phyloP scores from a whole-genome alignment of 2,113 vertebrate genomes.

The Ochotona curzoniae region DNA sequence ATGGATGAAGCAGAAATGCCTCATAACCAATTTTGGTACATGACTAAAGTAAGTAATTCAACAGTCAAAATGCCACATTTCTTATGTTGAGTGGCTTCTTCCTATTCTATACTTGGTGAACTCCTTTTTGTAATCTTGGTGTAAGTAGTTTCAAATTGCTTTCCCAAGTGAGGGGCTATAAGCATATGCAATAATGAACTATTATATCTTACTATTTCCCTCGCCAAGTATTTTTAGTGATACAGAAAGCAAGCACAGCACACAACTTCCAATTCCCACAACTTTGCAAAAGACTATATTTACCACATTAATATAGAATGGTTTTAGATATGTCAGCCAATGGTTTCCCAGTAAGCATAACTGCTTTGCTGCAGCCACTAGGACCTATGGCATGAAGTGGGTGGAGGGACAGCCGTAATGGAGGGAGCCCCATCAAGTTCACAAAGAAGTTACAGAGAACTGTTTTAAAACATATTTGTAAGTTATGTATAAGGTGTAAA shows the following conservation, averaged over 20 bases:
- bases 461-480: not conserved
- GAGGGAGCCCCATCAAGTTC: not conserved
- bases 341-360: not conserved
- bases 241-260: not conserved
- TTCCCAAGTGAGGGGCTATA: not conserved
- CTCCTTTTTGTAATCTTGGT: not conserved
- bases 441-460: slow-evolving; percentile 6
- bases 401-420: not conserved
- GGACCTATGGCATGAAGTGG: not conserved
- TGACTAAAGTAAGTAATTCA: not conserved
- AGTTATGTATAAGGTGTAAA: not conserved
- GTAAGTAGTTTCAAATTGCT: not conserved
- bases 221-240: not conserved
- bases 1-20: not conserved
- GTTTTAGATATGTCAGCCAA: not conserved
- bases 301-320: not conserved
- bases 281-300: not conserved
- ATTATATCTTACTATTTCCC: not conserved
- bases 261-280: not conserved
- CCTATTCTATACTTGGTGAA: not conserved
- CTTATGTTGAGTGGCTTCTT: not conserved
- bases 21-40: not conserved
- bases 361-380: not conserved
- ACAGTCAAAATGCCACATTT: not conserved
- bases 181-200: slow-evolving; percentile 10